Percentiles rank a stretch among this genome's conserved stretches.
Conservation (phyloP, 2,113 vertebrate genomes). For the Vimba vimba region DNA sequence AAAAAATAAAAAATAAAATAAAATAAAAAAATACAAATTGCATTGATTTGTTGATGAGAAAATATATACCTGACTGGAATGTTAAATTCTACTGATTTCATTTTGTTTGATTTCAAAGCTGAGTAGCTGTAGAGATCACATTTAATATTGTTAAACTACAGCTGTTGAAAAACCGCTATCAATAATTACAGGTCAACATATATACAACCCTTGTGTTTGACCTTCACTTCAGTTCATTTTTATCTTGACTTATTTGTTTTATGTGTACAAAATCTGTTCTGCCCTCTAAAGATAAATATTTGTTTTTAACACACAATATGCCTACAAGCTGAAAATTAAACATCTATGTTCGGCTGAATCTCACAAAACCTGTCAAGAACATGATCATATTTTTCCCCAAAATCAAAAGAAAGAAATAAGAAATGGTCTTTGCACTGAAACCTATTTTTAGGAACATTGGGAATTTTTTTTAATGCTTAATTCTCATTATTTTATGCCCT, state of each 20-base stretch:
- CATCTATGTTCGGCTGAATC: not conserved
- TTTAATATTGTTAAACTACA: not conserved
- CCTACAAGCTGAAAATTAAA: not conserved
- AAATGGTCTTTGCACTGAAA: not conserved
- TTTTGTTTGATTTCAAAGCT: not conserved
- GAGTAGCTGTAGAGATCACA: not conserved
- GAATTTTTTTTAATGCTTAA: not conserved
- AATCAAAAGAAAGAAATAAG: not conserved
- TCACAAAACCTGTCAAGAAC: not conserved
- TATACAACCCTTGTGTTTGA: not conserved
- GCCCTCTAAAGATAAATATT: too few relatives aligned
- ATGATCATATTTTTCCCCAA: not conserved
- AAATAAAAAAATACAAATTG: not conserved
- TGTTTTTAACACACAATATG: not conserved
- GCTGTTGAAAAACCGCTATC: not conserved
- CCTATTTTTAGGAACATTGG: not conserved
- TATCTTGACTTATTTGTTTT: not conserved
- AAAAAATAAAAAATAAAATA: too few relatives aligned
- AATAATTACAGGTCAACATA: not conserved
- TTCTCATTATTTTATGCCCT: not conserved
- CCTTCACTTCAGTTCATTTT: too few relatives aligned
- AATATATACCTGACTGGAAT: not conserved
- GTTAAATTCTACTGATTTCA: not conserved
- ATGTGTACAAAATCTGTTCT: not conserved
- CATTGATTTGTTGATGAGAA: conserved; percentile 13